phyloP scores from a whole-genome alignment of 2,888 invertebrate species.

The Phytoseiulus persimilis region DNA sequence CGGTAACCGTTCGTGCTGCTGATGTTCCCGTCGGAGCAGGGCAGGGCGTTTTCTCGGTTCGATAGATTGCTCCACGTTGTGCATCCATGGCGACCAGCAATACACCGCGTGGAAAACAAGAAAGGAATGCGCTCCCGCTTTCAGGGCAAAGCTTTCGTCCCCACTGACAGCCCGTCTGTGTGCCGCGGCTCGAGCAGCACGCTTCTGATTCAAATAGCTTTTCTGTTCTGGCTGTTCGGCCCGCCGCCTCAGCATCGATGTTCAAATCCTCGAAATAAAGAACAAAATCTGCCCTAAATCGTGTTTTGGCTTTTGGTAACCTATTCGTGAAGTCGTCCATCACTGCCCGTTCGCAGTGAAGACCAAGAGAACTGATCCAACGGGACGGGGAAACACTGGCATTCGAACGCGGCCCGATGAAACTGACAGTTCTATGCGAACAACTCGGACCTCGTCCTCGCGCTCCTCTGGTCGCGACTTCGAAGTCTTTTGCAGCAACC shows the following conservation, averaged over 20 bases:
- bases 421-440: not conserved
- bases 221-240: not conserved
- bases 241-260: not conserved
- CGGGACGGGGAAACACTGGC: not conserved
- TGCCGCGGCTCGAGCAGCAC: not conserved
- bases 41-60: constrained; percentile 5
- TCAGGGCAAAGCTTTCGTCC: not conserved
- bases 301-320: not conserved
- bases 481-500: no score
- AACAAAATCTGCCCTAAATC: not conserved
- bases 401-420: not conserved
- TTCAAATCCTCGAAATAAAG: not conserved
- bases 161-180: not conserved
- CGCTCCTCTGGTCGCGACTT: no score
- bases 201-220: not conserved
- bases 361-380: not conserved
- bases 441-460: no score
- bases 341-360: not conserved
- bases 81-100: constrained; percentile 5
- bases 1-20: not conserved
- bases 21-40: not conserved
- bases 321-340: not conserved
- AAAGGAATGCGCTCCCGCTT: not conserved
- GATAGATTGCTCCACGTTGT: not conserved
- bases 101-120: constrained; percentile 5